Conservation (phyloP, 2,888 invertebrate genomes). For the Standfussiana lucernea region DNA sequence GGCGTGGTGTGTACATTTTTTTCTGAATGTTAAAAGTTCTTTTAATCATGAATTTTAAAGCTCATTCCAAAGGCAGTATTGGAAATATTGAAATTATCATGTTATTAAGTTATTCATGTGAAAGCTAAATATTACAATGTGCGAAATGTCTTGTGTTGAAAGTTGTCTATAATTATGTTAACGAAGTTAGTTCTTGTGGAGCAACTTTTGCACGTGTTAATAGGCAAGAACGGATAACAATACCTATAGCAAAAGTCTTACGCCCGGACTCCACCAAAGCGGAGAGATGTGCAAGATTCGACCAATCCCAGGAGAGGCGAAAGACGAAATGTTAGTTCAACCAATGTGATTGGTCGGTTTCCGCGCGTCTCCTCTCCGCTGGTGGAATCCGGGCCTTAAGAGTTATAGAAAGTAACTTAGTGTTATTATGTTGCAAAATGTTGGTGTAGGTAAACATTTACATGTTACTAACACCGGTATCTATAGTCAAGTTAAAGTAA, state of each 20-base stretch:
- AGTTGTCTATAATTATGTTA: neutral
- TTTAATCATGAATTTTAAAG: neutral
- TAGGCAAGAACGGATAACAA: neutral
- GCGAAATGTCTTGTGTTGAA: neutral
- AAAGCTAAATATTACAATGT: neutral
- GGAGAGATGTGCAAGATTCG: too few relatives aligned
- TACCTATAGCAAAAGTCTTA: neutral
- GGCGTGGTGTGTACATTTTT: neutral
- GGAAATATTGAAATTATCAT: constrained; percentile 2
- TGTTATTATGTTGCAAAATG: too few relatives aligned
- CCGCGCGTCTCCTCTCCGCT: too few relatives aligned
- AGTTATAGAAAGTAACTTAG: too few relatives aligned
- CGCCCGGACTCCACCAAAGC: too few relatives aligned
- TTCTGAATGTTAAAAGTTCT: neutral
- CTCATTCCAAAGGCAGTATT: constrained; percentile 39
- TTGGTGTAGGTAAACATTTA: too few relatives aligned
- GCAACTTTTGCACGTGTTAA: neutral
- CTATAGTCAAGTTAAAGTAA: too few relatives aligned
- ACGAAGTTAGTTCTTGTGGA: neutral
- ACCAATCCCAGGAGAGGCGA: too few relatives aligned
- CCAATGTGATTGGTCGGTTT: too few relatives aligned
- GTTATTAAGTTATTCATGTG: neutral
- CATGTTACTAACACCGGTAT: too few relatives aligned
- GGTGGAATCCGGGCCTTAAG: too few relatives aligned
- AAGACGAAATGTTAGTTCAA: too few relatives aligned